Conservation (phyloP, 2,113 vertebrate genomes). For the Corvus hawaiiensis region DNA sequence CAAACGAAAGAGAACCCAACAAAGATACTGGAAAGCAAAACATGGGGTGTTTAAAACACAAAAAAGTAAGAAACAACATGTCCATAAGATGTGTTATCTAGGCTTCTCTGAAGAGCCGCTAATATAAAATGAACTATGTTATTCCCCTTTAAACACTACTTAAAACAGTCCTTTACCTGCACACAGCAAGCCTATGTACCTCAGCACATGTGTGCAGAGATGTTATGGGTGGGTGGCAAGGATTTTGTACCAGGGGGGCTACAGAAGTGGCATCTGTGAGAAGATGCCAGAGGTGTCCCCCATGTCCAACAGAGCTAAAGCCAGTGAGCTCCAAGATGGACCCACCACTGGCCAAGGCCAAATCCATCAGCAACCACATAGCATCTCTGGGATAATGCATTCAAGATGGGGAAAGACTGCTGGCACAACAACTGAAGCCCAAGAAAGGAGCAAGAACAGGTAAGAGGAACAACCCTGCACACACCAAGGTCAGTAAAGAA, state of each 20-base stretch:
- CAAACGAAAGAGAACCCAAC: background rate
- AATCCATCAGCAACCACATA: fast-evolving
- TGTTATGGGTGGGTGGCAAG: fast-evolving
- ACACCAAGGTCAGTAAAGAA: background rate
- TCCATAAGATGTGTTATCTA: background rate
- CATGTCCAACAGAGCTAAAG: fast-evolving
- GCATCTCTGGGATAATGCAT: fast-evolving
- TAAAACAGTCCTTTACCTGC: background rate
- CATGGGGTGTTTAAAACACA: fast-evolving
- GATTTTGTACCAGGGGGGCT: background rate
- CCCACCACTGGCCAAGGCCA: fast-evolving
- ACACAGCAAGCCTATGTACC: background rate
- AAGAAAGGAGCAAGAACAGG: background rate
- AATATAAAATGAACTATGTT: background rate
- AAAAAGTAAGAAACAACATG: background rate
- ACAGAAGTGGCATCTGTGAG: background rate
- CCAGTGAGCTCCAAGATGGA: fast-evolving
- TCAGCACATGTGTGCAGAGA: background rate
- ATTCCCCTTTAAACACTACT: background rate
- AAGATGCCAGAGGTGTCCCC: background rate
- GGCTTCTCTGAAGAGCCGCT: background rate
- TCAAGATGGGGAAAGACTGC: background rate
- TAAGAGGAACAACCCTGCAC: background rate
- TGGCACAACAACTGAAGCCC: background rate
- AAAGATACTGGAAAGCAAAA: background rate